These are phyloP conservation scores for Fistularia tabacaria DNA, from an alignment of 2,797 vertebrate genomes.

Conservation along the genomic window DNA sequence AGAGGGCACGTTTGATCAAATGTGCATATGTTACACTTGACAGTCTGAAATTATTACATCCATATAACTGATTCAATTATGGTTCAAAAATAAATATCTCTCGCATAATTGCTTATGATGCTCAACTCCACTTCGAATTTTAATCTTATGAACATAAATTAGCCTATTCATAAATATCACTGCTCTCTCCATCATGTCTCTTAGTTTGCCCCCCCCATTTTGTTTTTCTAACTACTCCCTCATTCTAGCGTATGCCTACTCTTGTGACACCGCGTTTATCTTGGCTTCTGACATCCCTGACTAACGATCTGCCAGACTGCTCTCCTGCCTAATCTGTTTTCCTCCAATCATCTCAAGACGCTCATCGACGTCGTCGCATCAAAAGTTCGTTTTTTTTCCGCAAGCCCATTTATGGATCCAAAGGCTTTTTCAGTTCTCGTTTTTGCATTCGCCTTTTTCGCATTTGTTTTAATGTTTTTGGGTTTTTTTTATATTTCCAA, in stretches of 20 bases:
- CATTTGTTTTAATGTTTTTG: conserved; percentile 10
- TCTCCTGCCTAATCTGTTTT: conserved; percentile 72
- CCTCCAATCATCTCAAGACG: conserved; percentile 66
- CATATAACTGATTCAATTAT: conserved; percentile 1
- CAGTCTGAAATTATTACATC: background rate
- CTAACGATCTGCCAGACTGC: conserved; percentile 70
- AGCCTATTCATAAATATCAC: background rate
- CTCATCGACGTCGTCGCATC: conserved; percentile 47
- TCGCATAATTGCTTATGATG: conserved; percentile 6
- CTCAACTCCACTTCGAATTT: background rate
- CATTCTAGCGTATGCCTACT: conserved; percentile 25
- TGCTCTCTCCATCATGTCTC: conserved; percentile 4
- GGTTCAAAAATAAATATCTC: conserved; percentile 10
- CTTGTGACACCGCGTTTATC: conserved; percentile 66
- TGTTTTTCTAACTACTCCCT: conserved; percentile 22
- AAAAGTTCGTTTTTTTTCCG: conserved; percentile 30
- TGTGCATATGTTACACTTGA: conserved; percentile 14
- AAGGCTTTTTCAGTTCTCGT: conserved; percentile 31
- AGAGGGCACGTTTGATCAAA: conserved; percentile 10
- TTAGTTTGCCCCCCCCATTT: conserved; percentile 15
- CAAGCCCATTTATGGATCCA: conserved; percentile 32
- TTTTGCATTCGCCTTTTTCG: no score
- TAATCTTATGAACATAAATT: conserved; percentile 2
- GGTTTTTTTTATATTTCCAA: no score
- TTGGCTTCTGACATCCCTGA: conserved; percentile 65